phyloP scores from a whole-genome alignment of 2,797 vertebrate species.

The Chromis chromis region DNA sequence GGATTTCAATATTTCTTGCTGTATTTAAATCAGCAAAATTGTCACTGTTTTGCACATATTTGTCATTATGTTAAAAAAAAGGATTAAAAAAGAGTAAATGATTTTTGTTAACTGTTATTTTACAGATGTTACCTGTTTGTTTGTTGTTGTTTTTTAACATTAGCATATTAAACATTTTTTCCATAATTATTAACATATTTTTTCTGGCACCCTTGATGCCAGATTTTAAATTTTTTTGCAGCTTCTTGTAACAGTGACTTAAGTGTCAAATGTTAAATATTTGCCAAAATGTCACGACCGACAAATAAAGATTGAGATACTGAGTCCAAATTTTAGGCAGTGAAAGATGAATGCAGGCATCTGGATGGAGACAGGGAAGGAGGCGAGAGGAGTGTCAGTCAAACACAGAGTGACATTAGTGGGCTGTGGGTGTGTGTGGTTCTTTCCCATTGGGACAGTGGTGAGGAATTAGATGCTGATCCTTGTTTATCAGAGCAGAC shows the following conservation, averaged over 20 bases:
- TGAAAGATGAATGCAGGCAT: slow-evolving; percentile 38
- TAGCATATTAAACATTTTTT: too few relatives aligned
- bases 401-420: slow-evolving; percentile 66
- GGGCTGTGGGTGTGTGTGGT: slow-evolving; percentile 47
- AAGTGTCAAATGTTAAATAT: slow-evolving; percentile 24
- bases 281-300: slow-evolving; percentile 3
- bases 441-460: slow-evolving; percentile 56
- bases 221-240: too few relatives aligned
- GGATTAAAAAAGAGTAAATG: too few relatives aligned
- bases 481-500: slow-evolving; percentile 66
- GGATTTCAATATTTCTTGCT: too few relatives aligned
- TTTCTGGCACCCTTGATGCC: too few relatives aligned
- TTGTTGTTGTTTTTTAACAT: too few relatives aligned
- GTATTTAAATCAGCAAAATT: too few relatives aligned
- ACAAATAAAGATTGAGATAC: slow-evolving; percentile 20
- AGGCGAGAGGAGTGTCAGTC: slow-evolving; percentile 54
- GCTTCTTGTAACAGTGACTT: slow-evolving; percentile 1
- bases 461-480: slow-evolving; percentile 62
- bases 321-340: slow-evolving; percentile 29
- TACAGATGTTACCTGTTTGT: too few relatives aligned
- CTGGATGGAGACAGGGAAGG: not conserved
- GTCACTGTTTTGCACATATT: too few relatives aligned
- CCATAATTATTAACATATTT: too few relatives aligned
- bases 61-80: too few relatives aligned
- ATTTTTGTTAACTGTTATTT: too few relatives aligned